Evolutionary conservation across 2,888 invertebrate species (phyloP), one percentile per base, ranked within the genome.

Genomic region (Aquatica leii): DNA sequence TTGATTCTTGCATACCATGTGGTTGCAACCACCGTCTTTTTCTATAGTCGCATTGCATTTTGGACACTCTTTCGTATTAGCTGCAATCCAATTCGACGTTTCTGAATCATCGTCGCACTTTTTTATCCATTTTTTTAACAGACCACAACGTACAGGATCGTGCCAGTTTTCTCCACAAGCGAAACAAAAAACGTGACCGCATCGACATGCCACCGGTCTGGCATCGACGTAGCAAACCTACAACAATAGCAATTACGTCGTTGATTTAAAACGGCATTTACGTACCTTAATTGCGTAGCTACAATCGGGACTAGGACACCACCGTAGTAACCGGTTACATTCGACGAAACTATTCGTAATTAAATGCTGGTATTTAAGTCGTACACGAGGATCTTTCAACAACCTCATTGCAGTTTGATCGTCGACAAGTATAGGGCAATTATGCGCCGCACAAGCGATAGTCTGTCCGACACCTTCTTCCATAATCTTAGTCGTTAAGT

Each of bases 91-190:
- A 81, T 98, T 99, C 1, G 97, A 97, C 52, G 99, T 99, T 84
- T 98, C 98, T 2, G 97, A 97, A 83, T 99, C 99, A 80, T 99
- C 98, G 81, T 97, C 97, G 83, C 98, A 98, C 83, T 99, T 99
- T 84, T 98, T 98, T 70, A 98, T 95, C 99, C 99, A 99, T 82
- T 93, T 94, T 77, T 89, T 91, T 14, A 99, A 87, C 80, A 97
- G 88, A 62, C 90, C 88, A 83, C 99, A 99, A 73, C 93, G 92
- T 48, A 99, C 98, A 11, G 99, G 99, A 80, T 99, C 98, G 83
- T 99, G 99, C 97, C 97, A 97, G 83, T 94, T 94, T 84, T 96
- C 95, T 6, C 95, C 96, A 83, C 98, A 98, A 57, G 92, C 89
- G 85, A 97, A 98, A 84, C 98, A 99, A 84, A 98, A 99, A 20